Conservation (phyloP, 1,140 invertebrate species). For the Macrostomum lignano region DNA sequence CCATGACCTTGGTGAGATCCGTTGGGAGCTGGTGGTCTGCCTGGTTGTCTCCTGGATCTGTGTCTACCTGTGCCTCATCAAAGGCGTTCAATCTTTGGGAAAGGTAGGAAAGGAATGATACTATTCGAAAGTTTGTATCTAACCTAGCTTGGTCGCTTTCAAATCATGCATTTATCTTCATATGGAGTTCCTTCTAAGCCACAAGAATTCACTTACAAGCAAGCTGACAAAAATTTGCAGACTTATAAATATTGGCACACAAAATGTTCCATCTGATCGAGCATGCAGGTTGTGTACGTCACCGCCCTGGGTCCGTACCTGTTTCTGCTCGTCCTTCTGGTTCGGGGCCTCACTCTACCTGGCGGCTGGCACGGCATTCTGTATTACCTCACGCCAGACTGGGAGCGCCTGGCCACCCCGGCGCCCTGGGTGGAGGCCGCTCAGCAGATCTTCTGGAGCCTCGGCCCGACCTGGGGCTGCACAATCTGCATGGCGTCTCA, state of each 20-base stretch:
- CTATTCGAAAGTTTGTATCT: no score
- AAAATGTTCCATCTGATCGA: no score
- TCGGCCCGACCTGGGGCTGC: conserved; percentile 41
- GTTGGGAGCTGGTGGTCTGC: conserved; percentile 42
- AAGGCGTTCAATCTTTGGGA: conserved; percentile 51
- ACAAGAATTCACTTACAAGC: no score
- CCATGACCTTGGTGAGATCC: conserved; percentile 40
- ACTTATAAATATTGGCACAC: no score
- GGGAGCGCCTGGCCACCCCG: conserved; percentile 41
- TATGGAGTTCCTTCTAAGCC: no score
- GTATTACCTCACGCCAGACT: conserved; percentile 56
- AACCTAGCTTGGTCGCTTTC: no score
- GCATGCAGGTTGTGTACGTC: conserved; percentile 33
- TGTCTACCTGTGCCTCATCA: conserved; percentile 47
- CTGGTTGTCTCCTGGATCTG: conserved; percentile 45
- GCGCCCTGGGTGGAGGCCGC: conserved; percentile 44
- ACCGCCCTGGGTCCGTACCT: conserved; percentile 30
- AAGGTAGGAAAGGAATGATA: no score
- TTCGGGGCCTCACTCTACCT: conserved; percentile 35
- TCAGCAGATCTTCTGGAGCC: conserved; percentile 43
- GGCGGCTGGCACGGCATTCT: conserved; percentile 49
- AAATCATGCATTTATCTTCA: no score
- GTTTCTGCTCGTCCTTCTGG: conserved; percentile 22
- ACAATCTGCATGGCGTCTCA: conserved; percentile 48
- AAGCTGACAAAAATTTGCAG: no score